Evolutionary conservation across 2,113 vertebrate species (phyloP), one percentile per base, ranked within the genome.

Genomic region (Morone chrysops): DNA sequence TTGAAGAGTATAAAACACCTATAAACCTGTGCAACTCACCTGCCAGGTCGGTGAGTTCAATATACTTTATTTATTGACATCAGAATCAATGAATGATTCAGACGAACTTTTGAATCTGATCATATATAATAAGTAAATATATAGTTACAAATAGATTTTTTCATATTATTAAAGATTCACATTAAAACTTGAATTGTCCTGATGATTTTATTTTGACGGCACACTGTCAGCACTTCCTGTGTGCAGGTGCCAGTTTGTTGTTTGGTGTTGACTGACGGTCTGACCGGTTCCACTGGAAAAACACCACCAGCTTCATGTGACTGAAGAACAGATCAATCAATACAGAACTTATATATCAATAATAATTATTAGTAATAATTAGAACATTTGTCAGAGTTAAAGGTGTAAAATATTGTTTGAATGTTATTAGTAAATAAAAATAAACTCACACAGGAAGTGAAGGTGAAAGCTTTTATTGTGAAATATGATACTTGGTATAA

Each of bases 121-220:
- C 8, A 47, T 47, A 47, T 12, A 47, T 45, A 45, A 12, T 10
- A 47, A 0, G 45, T 12, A 47, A 47, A 47, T 47, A 31, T 47
- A 51, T 18, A n/a, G 20, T 17, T 16, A 14, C 17, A 4, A 54
- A n/a, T 54, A 10, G n/a, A 54, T n/a, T n/a, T n/a, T 25, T 22
- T 22, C 12, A 54, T n/a, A n/a, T 20, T 10, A 54, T 57, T 25
- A 57, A 57, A 57, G 54, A 57, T 60, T 18, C 16, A 31, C 17
- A 36, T 31, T 18, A 16, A 63, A 56, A 47, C 53, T 17, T 31
- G 0, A 20, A 20, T 53, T 14, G 11, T 20, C 4, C 51, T 20
- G 2, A n/a, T 72, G 2, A n/a, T 72, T 73, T 81, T 81, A 86
- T 51, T 78, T 47, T 81, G 68, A 78, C 68, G 31, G 11, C 7